Conservation (phyloP, 1,140 invertebrate species). For the Pseudoatta argentina region DNA sequence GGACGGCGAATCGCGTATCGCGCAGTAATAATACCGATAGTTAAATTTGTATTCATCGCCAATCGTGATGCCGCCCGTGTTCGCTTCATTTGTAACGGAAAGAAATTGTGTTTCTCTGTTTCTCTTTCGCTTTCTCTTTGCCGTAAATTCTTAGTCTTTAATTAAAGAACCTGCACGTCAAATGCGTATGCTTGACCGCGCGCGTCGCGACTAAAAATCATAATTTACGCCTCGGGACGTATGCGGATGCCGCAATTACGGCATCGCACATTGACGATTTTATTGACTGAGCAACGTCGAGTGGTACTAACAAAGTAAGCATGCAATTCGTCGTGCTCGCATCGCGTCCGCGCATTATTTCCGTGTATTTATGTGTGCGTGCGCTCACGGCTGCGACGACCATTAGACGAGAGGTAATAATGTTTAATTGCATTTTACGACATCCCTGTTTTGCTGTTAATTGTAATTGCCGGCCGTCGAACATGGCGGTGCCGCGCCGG, state of each 20-base stretch:
- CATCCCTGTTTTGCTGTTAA: conserved; percentile 83
- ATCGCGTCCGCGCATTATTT: conserved; percentile 27
- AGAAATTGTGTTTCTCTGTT: background rate
- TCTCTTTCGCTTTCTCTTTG: background rate
- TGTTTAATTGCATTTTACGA: conserved; percentile 86
- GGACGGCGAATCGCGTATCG: background rate
- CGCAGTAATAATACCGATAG: conserved; percentile 13
- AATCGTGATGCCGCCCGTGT: background rate
- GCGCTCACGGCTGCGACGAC: conserved; percentile 76
- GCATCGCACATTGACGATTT: conserved; percentile 59
- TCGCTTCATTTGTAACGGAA: conserved; percentile 6
- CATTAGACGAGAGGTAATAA: conserved; percentile 83
- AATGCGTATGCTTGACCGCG: conserved; percentile 10
- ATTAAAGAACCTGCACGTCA: conserved; percentile 41
- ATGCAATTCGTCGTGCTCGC: conserved; percentile 26
- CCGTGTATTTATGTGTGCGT: conserved; percentile 40
- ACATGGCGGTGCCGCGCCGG: conserved; percentile 74
- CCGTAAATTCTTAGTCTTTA: conserved; percentile 40
- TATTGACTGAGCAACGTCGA: conserved; percentile 53
- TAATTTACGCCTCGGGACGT: conserved; percentile 48
- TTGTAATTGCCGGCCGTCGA: conserved; percentile 83
- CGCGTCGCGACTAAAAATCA: conserved; percentile 37
- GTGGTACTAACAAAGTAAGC: conserved; percentile 56
- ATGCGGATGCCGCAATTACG: conserved; percentile 43
- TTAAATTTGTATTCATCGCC: conserved; percentile 18